Evolutionary conservation across 2,113 vertebrate genomes (phyloP), one percentile per base, ranked within the genome.

Genomic region (Vanacampus margaritifer): DNA sequence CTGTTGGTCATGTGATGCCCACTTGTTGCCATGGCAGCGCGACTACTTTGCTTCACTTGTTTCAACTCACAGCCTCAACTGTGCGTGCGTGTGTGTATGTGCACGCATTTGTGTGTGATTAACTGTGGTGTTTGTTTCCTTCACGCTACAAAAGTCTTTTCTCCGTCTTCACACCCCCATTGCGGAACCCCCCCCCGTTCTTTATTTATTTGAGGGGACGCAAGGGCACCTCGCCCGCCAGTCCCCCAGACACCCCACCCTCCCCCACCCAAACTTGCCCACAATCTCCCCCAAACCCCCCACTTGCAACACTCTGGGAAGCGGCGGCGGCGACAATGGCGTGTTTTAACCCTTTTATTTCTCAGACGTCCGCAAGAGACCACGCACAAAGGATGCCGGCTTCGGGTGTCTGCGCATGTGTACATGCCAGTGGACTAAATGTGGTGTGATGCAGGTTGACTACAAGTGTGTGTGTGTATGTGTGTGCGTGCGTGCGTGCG

Each of bases 21-120:
- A 86, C 85, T 87, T 88, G 88, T 88, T 89, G 80, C 86, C 85
- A 89, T 88, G 86, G 82, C 28, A 63, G 75, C 77, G 12, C 65
- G 69, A 74, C 79, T 21, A 23, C 35, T 39, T 79, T 65, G 75
- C 65, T 70, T 70, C 64, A 41, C 67, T 75, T 26, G 48, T 75
- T 81, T 73, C 39, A 51, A 50, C 21, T 51, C 48, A 51, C 48
- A 51, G 17, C 48, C 19, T 73, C 65, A 28, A 51, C 50, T 67
- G 35, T 59, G n/a, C n/a, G 45, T 58, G 23, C 65, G 53, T 73
- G 23, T 21, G 56, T 66, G 28, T 50, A 41, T 32, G 28, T 32
- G 28, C 28, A 32, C 2, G 28, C 64, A 67, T 73, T 36, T 67
- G 72, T 43, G 68, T 59, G 71, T 26, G 61, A 16, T 53, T 48